Evolutionary conservation across 2,888 invertebrate species (phyloP).

Genomic region (Andrena hattorfiana): DNA sequence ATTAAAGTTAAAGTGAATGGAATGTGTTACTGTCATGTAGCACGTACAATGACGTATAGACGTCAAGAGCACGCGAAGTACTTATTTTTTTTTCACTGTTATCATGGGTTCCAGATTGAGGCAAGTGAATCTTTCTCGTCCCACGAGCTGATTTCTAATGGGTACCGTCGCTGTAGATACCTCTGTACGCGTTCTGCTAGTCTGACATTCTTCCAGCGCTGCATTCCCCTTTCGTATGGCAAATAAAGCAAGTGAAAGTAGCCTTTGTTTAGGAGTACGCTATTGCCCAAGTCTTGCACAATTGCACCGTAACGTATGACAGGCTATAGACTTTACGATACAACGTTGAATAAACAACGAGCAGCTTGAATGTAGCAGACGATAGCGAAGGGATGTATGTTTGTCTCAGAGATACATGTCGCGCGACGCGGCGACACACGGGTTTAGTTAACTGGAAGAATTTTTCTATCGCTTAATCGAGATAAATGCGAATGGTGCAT

Average conservation of each 20-base stretch:
- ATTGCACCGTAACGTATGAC: not conserved
- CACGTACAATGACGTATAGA: slow-evolving; percentile 73
- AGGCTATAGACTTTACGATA: not conserved
- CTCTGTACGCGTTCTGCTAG: not conserved
- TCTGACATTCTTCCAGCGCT: no score
- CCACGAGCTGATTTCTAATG: not conserved
- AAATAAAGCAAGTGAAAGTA: slow-evolving; percentile 26
- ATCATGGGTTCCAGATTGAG: slow-evolving; percentile 86
- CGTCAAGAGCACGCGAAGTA: slow-evolving; percentile 65
- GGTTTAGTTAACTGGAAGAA: no score
- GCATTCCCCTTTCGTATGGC: not conserved
- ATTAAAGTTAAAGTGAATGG: slow-evolving; percentile 59
- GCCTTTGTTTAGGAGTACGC: not conserved
- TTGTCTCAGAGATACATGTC: not conserved
- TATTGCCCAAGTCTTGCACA: slow-evolving; percentile 13
- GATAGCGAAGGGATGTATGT: not conserved
- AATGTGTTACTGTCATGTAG: slow-evolving; percentile 67
- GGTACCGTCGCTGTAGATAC: not conserved
- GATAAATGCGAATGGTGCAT: no score
- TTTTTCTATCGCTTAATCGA: no score
- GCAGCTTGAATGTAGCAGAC: not conserved
- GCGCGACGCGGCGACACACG: not conserved
- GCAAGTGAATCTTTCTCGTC: slow-evolving; percentile 76
- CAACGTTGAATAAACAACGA: not conserved
- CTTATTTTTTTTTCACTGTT: slow-evolving; percentile 85